Percentiles rank a stretch among this genome's conserved stretches.
These are phyloP conservation scores for Erpobdella octoculata DNA, from an alignment of 2,888 invertebrate genomes.

Conservation along the genomic window DNA sequence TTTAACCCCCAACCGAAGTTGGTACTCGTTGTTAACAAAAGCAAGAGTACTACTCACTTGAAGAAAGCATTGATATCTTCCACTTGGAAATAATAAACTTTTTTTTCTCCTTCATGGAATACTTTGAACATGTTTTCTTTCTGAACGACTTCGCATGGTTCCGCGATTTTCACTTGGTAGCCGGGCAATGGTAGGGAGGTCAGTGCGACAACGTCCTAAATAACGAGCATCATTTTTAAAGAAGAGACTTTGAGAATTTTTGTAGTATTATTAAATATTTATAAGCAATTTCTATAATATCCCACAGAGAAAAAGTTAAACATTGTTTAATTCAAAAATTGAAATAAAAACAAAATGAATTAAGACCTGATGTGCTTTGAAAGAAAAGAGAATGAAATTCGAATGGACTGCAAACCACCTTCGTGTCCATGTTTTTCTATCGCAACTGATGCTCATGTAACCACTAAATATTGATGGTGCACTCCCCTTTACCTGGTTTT, in stretches of 20 bases:
- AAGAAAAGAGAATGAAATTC: conserved; percentile 59
- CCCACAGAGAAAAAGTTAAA: neutral
- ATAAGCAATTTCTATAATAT: neutral
- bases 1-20: too few species aligned
- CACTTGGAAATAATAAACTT: conserved; percentile 56
- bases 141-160: conserved; percentile 40
- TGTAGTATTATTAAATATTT: neutral
- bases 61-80: conserved; percentile 43
- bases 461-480: conserved; percentile 54
- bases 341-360: neutral
- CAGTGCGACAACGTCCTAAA: conserved; percentile 55
- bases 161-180: conserved; percentile 54
- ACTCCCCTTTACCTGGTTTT: conserved; percentile 34
- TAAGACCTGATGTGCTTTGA: conserved; percentile 49
- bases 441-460: conserved; percentile 51
- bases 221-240: neutral
- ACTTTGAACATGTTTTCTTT: conserved; percentile 41
- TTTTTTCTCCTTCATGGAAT: conserved; percentile 42
- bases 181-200: conserved; percentile 61
- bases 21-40: too few species aligned
- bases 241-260: neutral
- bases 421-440: conserved; percentile 56
- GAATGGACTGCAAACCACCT: conserved; percentile 58
- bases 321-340: neutral
- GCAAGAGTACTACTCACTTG: conserved; percentile 15